Evolutionary conservation across 2,888 invertebrate species (phyloP), one percentile per base, ranked within the genome.

Genomic region (Gnatocerus cornutus): DNA sequence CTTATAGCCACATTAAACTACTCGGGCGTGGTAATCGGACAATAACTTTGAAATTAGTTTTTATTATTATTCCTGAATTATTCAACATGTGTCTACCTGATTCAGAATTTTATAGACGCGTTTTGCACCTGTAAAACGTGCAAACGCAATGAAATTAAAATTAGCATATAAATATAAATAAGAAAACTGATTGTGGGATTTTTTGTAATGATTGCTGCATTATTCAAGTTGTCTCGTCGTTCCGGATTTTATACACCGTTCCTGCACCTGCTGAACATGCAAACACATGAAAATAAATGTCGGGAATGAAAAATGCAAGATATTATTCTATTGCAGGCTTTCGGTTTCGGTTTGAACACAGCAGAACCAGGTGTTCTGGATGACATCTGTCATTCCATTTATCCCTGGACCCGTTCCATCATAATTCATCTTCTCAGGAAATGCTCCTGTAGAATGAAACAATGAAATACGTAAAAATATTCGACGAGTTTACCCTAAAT

Each of bases 301-400:
- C 16, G 13, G 9, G 56, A 53, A 50, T 65, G 61, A 69, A 65
- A 69, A 65, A 65, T 69, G 59, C 64, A 64, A 64, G 63, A 52
- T 33, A 69, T 68, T 55, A 53, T 64, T 64, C 62, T 52, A 55
- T 46, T 55, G 56, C 45, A 46, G 45, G 37, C 62, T 53, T 62
- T 56, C 50, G 52, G 39, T 64, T 56, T 37, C 50, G 16, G 58
- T 33, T 50, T 48, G 66, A 67, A 61, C 62, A 46, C 9, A 21
- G 21, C 46, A 30, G 68, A 59, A 66, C 58, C 71, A 73, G 71
- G 72, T 72, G 68, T 68, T 67, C 56, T 53, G 62, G 70, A 45
- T 64, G 68, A 68, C 64, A 73, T 73, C 66, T 73, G 73, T 73
- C 73, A 73, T 69, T 73, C 52, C 66, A 55, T 73, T 73, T 71